Evolutionary conservation across 1,140 invertebrate genomes (phyloP), one percentile per base, ranked within the genome.

Genomic region (Lepeophtheirus salmonis): DNA sequence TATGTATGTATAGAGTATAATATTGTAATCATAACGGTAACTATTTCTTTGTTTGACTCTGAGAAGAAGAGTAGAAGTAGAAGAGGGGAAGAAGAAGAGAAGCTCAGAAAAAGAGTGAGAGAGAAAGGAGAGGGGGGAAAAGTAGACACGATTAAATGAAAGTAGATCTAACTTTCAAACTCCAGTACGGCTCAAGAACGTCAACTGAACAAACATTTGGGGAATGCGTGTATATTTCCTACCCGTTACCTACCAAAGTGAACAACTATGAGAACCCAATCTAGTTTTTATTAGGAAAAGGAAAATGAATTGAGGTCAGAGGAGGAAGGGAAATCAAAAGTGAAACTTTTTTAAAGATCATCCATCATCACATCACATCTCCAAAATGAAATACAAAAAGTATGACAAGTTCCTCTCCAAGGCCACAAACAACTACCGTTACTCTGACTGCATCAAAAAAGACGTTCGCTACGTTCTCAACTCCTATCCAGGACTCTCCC

Each of bases 401-500:
- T 41, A 41, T n/a, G 30, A 41, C 30, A 41, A 41, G 30, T 41
- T 41, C 30, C 30, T 41, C 30, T 41, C 30, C 6, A 41, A 41
- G 30, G 30, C 30, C 30, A 6, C n/a, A 10, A n/a, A n/a, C 6
- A n/a, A 6, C 30, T 41, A 41, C 30, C 6, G 6, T n/a, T 41
- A 41, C 30, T 41, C 30, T n/a, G 30, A 41, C 30, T 41, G 30
- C 30, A n/a, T 41, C 6, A 41, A 41, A 41, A 41, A 41, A n/a
- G 18, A 16, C 53, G 52, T 52, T 16, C 21, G n/a, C 50, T 18
- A 52, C 16, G 50, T 22, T 21, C n/a, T 52, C 10, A 52, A 60
- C 20, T 52, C 24, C 58, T 51, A 64, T 60, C 55, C n/a, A 52
- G 50, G 50, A 4, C 20, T 61, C 61, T 62, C 13, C 56, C 50